Evolutionary conservation across 2,113 vertebrate species (phyloP), one percentile per base, ranked within the genome.

Genomic region (Forbesichthys papilliferus): DNA sequence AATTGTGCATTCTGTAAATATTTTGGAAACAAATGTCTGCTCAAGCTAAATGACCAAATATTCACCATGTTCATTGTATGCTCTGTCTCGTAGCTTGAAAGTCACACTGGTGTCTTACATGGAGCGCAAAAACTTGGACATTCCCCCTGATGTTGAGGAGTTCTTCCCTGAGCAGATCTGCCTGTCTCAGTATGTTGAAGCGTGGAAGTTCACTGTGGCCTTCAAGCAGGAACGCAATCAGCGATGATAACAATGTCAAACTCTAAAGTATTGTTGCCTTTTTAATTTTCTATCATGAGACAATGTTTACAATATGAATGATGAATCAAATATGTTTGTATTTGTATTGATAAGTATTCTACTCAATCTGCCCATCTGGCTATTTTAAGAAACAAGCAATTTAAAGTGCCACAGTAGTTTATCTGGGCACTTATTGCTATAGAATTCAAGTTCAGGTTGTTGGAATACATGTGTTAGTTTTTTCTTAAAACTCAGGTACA

Each of bases 121-220:
- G 12, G 92, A 96, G 60, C 78, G 27, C 0, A 98, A 98, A 86
- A 84, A 90, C n/a, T 61, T 90, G 0, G 93, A 91, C 0, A 1
- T 86, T 3, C 87, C 86, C 9, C 14, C 52, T 0, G 95, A 96
- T 5, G 60, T 96, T 77, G 81, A 94, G 0, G 83, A 84, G 4
- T 5, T 77, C 11, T 95, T 98, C 84, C 96, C 97, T 0, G 77
- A 87, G 0, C 65, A 92, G 60, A 94, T 99, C 61, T 65, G 47
- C 1, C 84, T 98, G 59, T 86, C 89, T 3, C 93, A 90, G 0
- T 94, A 87, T 1, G 57, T 92, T 0, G 90, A 92, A 1, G 91
- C 93, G 0, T 99, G 97, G 97, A 95, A 91, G 80, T 85, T 89
- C 0, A 94, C 92, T 0, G 91, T 94, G 0, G 0, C 20, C 13